Evolutionary conservation across 2,113 vertebrate genomes (phyloP).

Genomic region (Propithecus coquereli): DNA sequence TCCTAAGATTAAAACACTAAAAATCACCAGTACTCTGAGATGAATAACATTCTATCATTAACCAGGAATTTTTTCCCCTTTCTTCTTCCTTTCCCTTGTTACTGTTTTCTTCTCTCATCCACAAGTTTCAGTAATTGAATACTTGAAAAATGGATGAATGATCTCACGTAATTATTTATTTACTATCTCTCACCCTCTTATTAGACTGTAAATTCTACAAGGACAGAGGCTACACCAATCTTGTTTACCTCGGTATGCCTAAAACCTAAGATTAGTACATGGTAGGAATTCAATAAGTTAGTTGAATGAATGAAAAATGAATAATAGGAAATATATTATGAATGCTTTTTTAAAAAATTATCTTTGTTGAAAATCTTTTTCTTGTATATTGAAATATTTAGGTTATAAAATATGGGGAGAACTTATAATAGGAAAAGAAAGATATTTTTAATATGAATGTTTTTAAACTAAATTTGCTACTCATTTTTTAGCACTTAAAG

Average conservation of each 20-base stretch:
- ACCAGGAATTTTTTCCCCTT: neutral
- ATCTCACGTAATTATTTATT: neutral
- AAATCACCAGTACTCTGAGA: neutral
- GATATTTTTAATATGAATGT: slow-evolving; percentile 24
- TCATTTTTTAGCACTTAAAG: slow-evolving; percentile 36
- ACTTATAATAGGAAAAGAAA: neutral
- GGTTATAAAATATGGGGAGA: slow-evolving; percentile 34
- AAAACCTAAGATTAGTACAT: neutral
- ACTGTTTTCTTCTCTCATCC: neutral
- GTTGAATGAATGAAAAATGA: neutral
- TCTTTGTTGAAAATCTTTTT: slow-evolving; percentile 10
- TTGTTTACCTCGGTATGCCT: neutral
- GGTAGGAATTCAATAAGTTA: neutral
- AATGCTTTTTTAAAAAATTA: slow-evolving; percentile 20
- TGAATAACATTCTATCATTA: neutral
- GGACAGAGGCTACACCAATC: neutral
- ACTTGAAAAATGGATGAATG: slow-evolving; percentile 8
- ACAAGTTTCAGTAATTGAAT: neutral
- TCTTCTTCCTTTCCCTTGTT: neutral
- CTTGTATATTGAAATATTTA: slow-evolving; percentile 20
- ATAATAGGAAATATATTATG: neutral
- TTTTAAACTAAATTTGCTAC: neutral
- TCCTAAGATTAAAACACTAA: neutral
- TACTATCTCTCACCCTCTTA: neutral
- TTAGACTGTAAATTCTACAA: neutral